Evolutionary conservation across 2,888 invertebrate species (phyloP).

Genomic region (Netelia inedita): DNA sequence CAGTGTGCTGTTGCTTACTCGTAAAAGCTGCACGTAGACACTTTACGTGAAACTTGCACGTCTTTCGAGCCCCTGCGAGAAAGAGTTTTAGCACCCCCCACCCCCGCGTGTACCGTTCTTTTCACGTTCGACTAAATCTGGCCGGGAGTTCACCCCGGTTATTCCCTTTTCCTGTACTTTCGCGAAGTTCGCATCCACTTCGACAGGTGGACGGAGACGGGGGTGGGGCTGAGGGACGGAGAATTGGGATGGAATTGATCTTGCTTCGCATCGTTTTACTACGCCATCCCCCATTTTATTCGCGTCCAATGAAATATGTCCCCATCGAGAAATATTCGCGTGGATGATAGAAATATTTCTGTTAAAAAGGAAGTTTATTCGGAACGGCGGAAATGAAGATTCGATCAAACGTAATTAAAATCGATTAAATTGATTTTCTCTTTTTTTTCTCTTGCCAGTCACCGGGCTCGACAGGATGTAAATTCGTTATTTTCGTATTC

Average conservation of each 20-base stretch:
- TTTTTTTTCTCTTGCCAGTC: neutral
- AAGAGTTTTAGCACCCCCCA: neutral
- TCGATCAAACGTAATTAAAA: too few relatives aligned
- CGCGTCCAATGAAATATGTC: neutral
- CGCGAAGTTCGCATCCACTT: neutral
- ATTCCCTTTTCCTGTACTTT: constrained; percentile 23
- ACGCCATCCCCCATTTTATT: constrained; percentile 3
- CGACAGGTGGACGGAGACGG: neutral
- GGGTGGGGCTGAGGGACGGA: neutral
- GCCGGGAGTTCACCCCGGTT: constrained; percentile 3
- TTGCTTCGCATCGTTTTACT: constrained; percentile 29
- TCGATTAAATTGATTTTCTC: neutral
- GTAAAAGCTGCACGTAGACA: constrained; percentile 56
- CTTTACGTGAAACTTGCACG: constrained; percentile 39
- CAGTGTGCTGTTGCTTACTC: constrained; percentile 50
- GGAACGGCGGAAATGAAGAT: too few relatives aligned
- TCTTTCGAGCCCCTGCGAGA: neutral
- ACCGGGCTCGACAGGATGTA: neutral
- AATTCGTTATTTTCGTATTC: neutral
- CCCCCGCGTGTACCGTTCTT: neutral
- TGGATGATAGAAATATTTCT: too few relatives aligned
- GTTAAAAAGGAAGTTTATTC: too few relatives aligned
- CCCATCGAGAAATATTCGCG: neutral
- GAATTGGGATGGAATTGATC: constrained; percentile 20
- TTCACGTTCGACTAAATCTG: constrained; percentile 45